phyloP scores from a whole-genome alignment of 2,888 invertebrate species.

The Drosophila mayaguana region DNA sequence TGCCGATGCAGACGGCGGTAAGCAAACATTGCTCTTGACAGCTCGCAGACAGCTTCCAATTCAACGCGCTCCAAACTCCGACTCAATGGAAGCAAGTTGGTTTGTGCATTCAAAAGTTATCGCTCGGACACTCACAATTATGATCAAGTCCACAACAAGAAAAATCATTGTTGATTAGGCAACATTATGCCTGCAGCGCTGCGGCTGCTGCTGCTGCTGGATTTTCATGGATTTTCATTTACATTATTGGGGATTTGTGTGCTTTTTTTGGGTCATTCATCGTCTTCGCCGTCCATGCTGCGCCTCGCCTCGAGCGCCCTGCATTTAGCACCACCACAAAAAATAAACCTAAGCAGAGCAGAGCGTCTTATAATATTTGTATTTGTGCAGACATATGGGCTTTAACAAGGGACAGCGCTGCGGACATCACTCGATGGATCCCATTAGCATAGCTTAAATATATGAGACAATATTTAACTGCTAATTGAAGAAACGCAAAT shows the following conservation, averaged over 20 bases:
- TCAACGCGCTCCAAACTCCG: conserved; percentile 59
- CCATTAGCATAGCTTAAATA: conserved; percentile 61
- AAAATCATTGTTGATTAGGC: conserved; percentile 20
- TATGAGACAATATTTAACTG: conserved; percentile 10
- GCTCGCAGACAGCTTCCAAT: conserved; percentile 75
- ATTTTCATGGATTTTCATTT: conserved; percentile 20
- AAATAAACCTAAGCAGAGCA: conserved; percentile 27
- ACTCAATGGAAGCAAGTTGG: background rate
- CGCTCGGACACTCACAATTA: conserved; percentile 45
- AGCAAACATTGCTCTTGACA: conserved; percentile 55
- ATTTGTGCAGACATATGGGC: conserved; percentile 33
- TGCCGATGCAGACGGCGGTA: conserved; percentile 18
- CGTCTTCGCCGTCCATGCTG: background rate
- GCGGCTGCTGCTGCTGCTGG: background rate
- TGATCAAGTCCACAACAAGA: conserved; percentile 52
- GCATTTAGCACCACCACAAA: conserved; percentile 61
- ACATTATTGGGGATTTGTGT: conserved; percentile 21
- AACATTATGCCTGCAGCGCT: conserved; percentile 4
- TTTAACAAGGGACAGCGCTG: conserved; percentile 7
- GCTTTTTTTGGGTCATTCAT: conserved; percentile 23
- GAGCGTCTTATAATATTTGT: conserved; percentile 41
- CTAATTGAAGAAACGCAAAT: conserved; percentile 1
- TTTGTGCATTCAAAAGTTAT: conserved; percentile 30
- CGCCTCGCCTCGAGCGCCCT: conserved; percentile 23
- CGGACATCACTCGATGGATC: conserved; percentile 16